Percentiles rank a stretch among this genome's conserved stretches.
phyloP scores from a whole-genome alignment of 2,113 vertebrate genomes.

The Papio anubis region DNA sequence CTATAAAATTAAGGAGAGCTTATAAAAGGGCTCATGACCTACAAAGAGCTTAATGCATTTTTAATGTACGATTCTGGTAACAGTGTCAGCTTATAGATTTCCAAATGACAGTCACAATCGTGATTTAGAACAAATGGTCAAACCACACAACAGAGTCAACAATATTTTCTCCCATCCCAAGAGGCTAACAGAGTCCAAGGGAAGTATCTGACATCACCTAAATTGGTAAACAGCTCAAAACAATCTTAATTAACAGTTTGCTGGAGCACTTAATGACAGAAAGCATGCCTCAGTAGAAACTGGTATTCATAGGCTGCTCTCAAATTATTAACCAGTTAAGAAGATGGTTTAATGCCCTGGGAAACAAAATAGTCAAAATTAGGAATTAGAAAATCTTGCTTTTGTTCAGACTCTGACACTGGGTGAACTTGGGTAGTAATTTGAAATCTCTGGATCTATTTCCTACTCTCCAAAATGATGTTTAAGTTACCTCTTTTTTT shows the following conservation, averaged over 20 bases:
- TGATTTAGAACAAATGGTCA: constrained; percentile 60
- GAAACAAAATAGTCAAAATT: constrained; percentile 13
- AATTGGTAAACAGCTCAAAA: constrained; percentile 65
- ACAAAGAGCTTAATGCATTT: constrained; percentile 11
- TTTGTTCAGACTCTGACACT: background rate
- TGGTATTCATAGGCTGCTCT: background rate
- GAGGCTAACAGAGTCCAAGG: constrained; percentile 44
- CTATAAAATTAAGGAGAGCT: background rate
- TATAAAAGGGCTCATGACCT: background rate
- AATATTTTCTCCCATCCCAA: constrained; percentile 49
- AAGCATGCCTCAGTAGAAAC: constrained; percentile 33
- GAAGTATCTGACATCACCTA: constrained; percentile 57
- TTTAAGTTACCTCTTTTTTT: background rate
- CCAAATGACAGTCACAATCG: constrained; percentile 47
- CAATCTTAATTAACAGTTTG: constrained; percentile 66
- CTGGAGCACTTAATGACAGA: constrained; percentile 47
- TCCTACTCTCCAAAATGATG: background rate
- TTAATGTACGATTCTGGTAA: constrained; percentile 36
- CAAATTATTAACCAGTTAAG: background rate
- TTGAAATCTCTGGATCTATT: constrained; percentile 18
- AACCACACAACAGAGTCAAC: constrained; percentile 59
- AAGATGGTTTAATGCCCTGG: constrained; percentile 6
- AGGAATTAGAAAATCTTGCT: constrained; percentile 15
- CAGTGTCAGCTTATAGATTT: constrained; percentile 59
- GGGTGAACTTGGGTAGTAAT: background rate